Evolutionary conservation across 1,140 invertebrate genomes (phyloP), one percentile per base, ranked within the genome.

Genomic region (Pectinophora gossypiella): DNA sequence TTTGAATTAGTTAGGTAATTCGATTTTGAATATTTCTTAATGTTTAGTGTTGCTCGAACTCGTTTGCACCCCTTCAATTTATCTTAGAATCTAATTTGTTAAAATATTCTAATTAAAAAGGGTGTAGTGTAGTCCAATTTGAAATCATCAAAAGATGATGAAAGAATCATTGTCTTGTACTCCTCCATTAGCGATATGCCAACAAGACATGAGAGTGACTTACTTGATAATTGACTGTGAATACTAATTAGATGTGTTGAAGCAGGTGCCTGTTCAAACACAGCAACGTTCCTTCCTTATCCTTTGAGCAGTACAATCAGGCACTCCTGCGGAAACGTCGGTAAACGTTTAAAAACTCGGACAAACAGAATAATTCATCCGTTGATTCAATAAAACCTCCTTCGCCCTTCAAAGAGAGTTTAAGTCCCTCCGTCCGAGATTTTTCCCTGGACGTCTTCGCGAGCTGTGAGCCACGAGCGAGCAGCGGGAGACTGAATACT

Each of bases 311-410:
- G 46, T 50, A 21, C 53, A 72, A 73, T 75, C 72, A 73, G 50
- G 51, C 27, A 35, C 48, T 50, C 44, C 46, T n/a, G n/a, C n/a
- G n/a, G n/a, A n/a, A 51, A 45, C 60, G 64, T 50, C 51, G 50
- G 68, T 57, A 64, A 73, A 71, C 66, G 64, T 64, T 76, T 72
- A 74, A 70, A 68, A 73, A 76, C 61, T 75, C 72, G 67, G 64
- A 78, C 76, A 83, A 83, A 83, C 79, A 73, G 76, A 83, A 83
- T 80, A 76, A 81, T 77, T 81, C 76, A 79, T 76, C 68, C 71
- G 64, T 59, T 62, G 69, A 58, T 65, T 67, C 68, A 69, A 63
- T 74, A 63, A 69, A 73, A 67, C 62, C 67, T 66, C 58, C 56
- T 56, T 57, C 55, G 44, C 57, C 56, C 55, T 64, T 72, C 75